Conservation (phyloP, 2,888 invertebrate species). For the Meta bourneti region DNA sequence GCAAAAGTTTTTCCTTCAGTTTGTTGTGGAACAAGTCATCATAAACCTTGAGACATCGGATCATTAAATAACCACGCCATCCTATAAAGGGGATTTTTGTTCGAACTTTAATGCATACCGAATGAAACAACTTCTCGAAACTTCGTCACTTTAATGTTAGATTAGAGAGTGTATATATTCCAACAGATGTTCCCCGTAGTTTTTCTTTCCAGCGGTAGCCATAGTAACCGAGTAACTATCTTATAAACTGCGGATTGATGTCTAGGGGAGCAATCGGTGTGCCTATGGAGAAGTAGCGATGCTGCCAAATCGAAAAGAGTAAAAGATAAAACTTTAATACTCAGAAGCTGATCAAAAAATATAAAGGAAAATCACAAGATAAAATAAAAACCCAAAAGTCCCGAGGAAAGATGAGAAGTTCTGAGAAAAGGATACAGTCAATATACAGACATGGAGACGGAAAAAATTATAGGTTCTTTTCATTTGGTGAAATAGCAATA, state of each 20-base stretch:
- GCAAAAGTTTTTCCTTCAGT: no score
- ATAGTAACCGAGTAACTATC: conserved; percentile 24
- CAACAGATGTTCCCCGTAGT: conserved; percentile 29
- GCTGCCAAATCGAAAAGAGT: conserved; percentile 12
- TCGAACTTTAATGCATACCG: conserved; percentile 18
- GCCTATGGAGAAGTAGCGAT: neutral
- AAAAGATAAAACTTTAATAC: conserved; percentile 48
- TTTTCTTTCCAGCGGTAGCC: conserved; percentile 13
- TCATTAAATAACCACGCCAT: conserved; percentile 7
- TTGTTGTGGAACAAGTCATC: neutral
- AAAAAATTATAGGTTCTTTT: neutral
- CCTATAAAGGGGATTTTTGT: neutral
- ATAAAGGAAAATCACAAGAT: neutral
- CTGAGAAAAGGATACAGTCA: neutral
- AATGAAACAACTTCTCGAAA: neutral
- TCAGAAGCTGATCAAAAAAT: conserved; percentile 32
- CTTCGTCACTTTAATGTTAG: conserved; percentile 6
- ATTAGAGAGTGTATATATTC: conserved; percentile 11
- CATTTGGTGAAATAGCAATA: neutral
- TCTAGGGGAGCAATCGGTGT: conserved; percentile 24
- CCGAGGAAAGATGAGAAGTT: no score
- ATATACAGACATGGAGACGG: neutral
- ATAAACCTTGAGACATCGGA: neutral
- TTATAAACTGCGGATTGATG: conserved; percentile 49
- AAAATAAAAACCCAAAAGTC: neutral